Conservation (phyloP, 2,797 vertebrate genomes). For the Crenuchus spilurus region DNA sequence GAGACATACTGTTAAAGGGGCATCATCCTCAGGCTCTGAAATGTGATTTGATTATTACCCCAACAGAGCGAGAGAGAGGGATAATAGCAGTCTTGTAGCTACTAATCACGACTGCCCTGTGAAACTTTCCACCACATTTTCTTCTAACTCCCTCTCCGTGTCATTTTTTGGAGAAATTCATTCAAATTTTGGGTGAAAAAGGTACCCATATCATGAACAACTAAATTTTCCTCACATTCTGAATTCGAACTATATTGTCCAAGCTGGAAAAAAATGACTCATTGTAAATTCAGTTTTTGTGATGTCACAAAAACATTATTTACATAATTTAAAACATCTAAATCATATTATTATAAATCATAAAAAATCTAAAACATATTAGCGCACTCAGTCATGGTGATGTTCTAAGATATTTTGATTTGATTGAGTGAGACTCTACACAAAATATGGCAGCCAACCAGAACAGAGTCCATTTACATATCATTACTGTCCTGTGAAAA, state of each 20-base stretch:
- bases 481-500: too few relatives aligned
- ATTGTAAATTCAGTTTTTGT: neutral
- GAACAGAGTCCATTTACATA: too few relatives aligned
- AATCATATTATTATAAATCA: too few relatives aligned
- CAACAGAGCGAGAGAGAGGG: slow-evolving; percentile 23
- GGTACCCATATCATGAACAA: neutral
- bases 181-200: neutral
- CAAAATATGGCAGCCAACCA: too few relatives aligned
- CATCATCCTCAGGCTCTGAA: slow-evolving; percentile 44
- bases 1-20: slow-evolving; percentile 47
- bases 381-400: too few relatives aligned
- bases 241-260: too few relatives aligned
- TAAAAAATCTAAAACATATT: too few relatives aligned
- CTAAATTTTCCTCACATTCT: neutral
- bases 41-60: slow-evolving; percentile 45
- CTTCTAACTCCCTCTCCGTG: neutral
- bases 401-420: too few relatives aligned
- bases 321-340: too few relatives aligned
- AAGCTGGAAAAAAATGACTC: neutral
- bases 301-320: too few relatives aligned
- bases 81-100: slow-evolving; percentile 16
- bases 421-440: too few relatives aligned
- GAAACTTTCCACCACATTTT: neutral
- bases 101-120: slow-evolving; percentile 24
- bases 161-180: neutral